Conservation (phyloP, 2,113 vertebrate genomes). For the Ursus arctos region DNA sequence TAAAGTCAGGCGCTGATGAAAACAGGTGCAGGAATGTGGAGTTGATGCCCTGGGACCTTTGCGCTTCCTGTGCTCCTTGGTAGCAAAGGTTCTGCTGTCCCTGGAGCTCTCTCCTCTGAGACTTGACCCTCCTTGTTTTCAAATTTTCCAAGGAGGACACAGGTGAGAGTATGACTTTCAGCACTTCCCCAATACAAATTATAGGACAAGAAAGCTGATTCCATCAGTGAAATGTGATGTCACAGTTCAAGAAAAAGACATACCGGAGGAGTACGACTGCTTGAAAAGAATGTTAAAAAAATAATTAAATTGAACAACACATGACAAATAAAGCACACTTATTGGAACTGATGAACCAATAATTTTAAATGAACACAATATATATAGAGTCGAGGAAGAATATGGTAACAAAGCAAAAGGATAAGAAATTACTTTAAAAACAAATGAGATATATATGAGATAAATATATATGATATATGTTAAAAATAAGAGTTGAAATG, state of each 20-base stretch:
- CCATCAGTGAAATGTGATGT: neutral
- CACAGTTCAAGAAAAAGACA: neutral
- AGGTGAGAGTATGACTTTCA: neutral
- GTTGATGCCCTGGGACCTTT: fast-evolving
- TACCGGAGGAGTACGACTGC: neutral
- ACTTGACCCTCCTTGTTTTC: neutral
- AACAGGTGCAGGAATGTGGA: fast-evolving
- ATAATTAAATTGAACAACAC: neutral
- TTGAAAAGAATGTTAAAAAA: neutral
- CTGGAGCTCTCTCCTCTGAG: neutral
- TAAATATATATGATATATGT: neutral
- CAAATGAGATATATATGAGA: neutral
- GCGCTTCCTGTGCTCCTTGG: neutral
- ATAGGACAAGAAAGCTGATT: neutral
- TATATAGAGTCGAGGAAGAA: neutral
- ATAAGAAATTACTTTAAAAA: neutral
- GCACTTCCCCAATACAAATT: neutral
- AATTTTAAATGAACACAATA: neutral
- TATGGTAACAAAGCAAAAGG: neutral
- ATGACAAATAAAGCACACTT: neutral
- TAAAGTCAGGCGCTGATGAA: neutral
- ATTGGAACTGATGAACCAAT: neutral
- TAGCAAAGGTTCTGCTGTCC: neutral
- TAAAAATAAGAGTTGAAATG: neutral
- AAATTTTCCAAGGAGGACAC: neutral